phyloP scores from a whole-genome alignment of 2,888 invertebrate genomes.

The Pilophorus perplexus region DNA sequence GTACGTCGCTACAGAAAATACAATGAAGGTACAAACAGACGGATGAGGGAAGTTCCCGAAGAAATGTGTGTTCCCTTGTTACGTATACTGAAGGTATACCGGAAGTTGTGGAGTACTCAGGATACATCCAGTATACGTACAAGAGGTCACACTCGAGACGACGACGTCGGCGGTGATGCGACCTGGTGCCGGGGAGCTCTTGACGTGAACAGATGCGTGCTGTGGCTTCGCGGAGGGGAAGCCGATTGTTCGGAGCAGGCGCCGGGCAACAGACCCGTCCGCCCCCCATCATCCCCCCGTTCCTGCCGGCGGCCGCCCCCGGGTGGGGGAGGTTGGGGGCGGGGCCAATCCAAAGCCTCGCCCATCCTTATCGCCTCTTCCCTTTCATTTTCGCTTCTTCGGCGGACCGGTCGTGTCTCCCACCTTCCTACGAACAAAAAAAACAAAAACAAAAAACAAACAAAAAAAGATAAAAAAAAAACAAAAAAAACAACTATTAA shows the following conservation, averaged over 20 bases:
- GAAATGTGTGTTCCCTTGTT: slow-evolving; percentile 89
- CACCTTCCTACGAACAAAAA: too few species aligned
- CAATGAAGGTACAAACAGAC: slow-evolving; percentile 18
- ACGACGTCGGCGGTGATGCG: slow-evolving; percentile 43
- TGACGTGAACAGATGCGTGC: background rate
- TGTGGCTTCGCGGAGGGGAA: background rate
- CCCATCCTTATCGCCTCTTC: slow-evolving; percentile 12
- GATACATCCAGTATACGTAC: slow-evolving; percentile 99
- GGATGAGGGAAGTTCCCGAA: slow-evolving; percentile 1
- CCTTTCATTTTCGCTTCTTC: slow-evolving; percentile 33
- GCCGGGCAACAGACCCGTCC: background rate
- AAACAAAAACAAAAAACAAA: too few species aligned
- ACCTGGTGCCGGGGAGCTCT: background rate
- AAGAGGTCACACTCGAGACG: slow-evolving; percentile 68
- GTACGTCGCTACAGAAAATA: slow-evolving; percentile 24
- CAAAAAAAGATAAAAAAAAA: too few species aligned
- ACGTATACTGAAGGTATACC: slow-evolving; percentile 99
- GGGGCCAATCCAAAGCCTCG: slow-evolving; percentile 2
- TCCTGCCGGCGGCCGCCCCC: slow-evolving; percentile 44
- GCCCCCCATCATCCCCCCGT: slow-evolving; percentile 31
- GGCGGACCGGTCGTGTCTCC: background rate
- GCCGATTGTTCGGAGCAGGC: background rate
- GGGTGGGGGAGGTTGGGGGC: slow-evolving; percentile 38
- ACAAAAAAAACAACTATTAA: too few species aligned
- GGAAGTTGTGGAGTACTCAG: slow-evolving; percentile 92